A percentile compares a stretch with the other conserved stretches of the same genome.
Evolutionary conservation across 2,797 vertebrate species (phyloP).

Genomic region (Pyrocephalus nanus): DNA sequence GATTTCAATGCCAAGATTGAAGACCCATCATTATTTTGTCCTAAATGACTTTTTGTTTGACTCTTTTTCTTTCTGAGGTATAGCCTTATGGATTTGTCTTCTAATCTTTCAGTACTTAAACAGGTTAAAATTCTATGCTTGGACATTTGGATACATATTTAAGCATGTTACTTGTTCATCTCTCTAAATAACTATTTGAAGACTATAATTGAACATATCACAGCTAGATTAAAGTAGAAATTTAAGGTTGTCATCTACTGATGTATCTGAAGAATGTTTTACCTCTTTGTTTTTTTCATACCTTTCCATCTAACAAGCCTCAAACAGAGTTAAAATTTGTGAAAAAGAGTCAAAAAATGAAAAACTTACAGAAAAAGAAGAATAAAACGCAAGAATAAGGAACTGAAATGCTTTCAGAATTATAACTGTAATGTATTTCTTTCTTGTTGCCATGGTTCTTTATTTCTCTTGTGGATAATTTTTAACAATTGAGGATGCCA

Average conservation of each 20-base stretch:
- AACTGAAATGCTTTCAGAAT: background rate
- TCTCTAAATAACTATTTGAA: background rate
- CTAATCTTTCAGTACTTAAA: background rate
- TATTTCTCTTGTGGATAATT: slow-evolving; percentile 14
- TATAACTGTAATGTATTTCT: background rate
- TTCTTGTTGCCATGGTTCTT: slow-evolving; percentile 5
- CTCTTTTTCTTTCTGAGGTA: background rate
- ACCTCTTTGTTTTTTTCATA: background rate
- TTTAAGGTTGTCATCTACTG: background rate
- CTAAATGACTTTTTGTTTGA: background rate
- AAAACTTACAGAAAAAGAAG: background rate
- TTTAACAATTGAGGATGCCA: background rate
- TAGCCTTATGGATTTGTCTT: background rate
- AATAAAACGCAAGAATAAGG: background rate
- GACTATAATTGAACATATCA: background rate
- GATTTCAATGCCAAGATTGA: background rate
- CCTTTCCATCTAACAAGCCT: background rate
- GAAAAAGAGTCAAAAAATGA: background rate
- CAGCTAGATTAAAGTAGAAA: background rate
- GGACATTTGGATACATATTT: background rate
- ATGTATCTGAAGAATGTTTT: background rate
- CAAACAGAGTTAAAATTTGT: background rate
- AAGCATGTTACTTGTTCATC: background rate
- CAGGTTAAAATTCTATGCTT: background rate
- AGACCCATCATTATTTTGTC: background rate